phyloP scores from a whole-genome alignment of 1,140 invertebrate genomes.

The Caenorhabditis briggsae region DNA sequence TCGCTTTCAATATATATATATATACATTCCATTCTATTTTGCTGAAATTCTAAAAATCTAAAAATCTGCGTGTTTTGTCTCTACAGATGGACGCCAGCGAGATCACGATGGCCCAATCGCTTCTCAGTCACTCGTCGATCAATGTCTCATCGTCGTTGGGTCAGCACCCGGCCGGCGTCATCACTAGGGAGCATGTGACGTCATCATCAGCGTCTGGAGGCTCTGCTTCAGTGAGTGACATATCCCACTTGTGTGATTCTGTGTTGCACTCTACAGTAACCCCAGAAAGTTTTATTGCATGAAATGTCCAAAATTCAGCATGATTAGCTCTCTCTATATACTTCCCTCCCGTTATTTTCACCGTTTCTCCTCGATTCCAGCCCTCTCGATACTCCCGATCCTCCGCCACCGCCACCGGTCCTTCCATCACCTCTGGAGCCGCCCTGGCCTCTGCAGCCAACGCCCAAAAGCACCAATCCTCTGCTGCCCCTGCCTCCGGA shows the following conservation, averaged over 20 bases:
- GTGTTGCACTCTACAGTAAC: not conserved
- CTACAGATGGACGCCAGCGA: slow-evolving; percentile 60
- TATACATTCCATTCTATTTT: not conserved
- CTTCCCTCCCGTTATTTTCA: not conserved
- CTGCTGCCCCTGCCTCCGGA: slow-evolving; percentile 41
- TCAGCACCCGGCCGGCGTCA: slow-evolving; percentile 47
- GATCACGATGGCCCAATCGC: slow-evolving; percentile 49
- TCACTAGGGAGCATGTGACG: slow-evolving; percentile 50
- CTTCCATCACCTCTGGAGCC: slow-evolving; percentile 28
- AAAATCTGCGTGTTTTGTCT: slow-evolving; percentile 59
- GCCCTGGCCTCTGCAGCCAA: slow-evolving; percentile 47
- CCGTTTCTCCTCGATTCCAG: slow-evolving; percentile 16
- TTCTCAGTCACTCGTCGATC: slow-evolving; percentile 54
- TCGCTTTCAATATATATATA: not conserved
- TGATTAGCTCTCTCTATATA: not conserved
- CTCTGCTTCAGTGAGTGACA: slow-evolving; percentile 49
- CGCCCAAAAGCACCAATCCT: slow-evolving; percentile 37
- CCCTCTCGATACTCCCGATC: slow-evolving; percentile 57
- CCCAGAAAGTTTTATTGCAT: not conserved
- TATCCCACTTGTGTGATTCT: not conserved
- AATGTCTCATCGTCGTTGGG: slow-evolving; percentile 54
- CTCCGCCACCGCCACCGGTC: slow-evolving; percentile 19
- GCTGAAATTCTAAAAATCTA: not conserved
- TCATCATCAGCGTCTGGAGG: slow-evolving; percentile 53
- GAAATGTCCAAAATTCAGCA: not conserved